Conservation (phyloP, 2,888 invertebrate genomes). For the Protodeltote pygarga region DNA sequence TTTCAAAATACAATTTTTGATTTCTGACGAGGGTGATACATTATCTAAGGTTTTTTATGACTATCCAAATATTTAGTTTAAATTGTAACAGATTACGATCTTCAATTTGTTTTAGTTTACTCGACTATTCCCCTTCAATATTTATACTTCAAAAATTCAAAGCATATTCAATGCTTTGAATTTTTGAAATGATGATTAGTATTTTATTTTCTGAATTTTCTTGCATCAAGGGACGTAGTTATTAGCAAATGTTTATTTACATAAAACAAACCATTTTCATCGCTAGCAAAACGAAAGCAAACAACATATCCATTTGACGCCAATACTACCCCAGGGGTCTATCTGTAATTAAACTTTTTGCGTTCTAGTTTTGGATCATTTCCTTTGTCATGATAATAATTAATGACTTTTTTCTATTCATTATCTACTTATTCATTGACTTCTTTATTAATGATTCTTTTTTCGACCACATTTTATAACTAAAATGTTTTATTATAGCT, state of each 20-base stretch:
- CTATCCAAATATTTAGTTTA: neutral
- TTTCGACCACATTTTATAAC: too few species aligned
- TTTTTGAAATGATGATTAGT: too few species aligned
- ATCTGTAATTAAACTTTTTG: slow-evolving; percentile 39
- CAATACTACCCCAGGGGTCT: slow-evolving; percentile 9
- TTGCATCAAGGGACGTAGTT: too few species aligned
- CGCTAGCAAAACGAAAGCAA: slow-evolving; percentile 8
- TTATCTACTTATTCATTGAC: neutral
- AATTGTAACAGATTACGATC: neutral
- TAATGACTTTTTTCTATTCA: neutral
- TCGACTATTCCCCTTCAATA: too few species aligned
- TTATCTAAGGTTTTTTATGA: neutral
- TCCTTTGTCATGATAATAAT: neutral
- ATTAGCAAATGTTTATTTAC: neutral
- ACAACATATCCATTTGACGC: slow-evolving; percentile 20
- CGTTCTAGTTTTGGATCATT: slow-evolving; percentile 5
- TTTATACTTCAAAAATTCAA: too few species aligned
- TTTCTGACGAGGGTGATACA: neutral
- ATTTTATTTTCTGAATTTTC: too few species aligned
- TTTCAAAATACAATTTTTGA: slow-evolving; percentile 6
- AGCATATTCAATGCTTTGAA: too few species aligned
- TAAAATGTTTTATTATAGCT: too few species aligned
- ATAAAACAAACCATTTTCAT: neutral
- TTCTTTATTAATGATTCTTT: too few species aligned
- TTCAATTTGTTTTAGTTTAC: too few species aligned